Evolutionary conservation across 1,140 invertebrate genomes (phyloP).

Genomic region (Papilio machaon): DNA sequence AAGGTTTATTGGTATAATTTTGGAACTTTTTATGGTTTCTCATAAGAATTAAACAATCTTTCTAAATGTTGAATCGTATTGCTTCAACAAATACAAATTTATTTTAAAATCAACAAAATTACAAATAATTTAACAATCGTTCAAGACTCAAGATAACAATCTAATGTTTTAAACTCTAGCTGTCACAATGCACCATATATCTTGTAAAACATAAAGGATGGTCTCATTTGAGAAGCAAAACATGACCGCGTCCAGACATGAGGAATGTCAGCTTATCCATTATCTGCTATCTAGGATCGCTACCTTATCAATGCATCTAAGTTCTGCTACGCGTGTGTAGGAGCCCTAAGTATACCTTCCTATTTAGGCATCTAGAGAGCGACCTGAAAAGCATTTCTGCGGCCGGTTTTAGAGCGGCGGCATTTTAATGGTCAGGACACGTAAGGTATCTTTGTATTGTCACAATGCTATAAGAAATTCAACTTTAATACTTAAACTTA

Average conservation of each 20-base stretch:
- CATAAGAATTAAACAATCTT: too few species aligned
- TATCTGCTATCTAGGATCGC: slow-evolving; percentile 27
- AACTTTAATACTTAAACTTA: background rate
- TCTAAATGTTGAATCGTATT: too few species aligned
- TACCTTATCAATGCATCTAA: slow-evolving; percentile 18
- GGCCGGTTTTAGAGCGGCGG: slow-evolving; percentile 28
- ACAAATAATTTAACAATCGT: background rate
- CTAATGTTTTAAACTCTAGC: background rate
- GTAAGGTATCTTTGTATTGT: slow-evolving; percentile 1
- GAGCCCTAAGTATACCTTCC: slow-evolving; percentile 3
- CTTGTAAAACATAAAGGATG: slow-evolving; percentile 3
- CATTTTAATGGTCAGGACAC: slow-evolving; percentile 37
- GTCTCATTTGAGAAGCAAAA: slow-evolving; percentile 3
- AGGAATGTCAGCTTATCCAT: slow-evolving; percentile 6
- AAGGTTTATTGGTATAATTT: too few species aligned
- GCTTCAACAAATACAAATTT: background rate
- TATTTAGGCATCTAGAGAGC: slow-evolving; percentile 30
- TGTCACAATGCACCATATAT: background rate
- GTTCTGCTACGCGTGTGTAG: background rate
- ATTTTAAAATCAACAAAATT: background rate
- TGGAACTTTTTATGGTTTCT: too few species aligned
- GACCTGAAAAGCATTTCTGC: slow-evolving; percentile 15
- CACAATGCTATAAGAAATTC: background rate
- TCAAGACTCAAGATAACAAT: background rate
- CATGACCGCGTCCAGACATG: background rate